phyloP scores from a whole-genome alignment of 2,797 vertebrate species.

The Babyrousa celebensis region DNA sequence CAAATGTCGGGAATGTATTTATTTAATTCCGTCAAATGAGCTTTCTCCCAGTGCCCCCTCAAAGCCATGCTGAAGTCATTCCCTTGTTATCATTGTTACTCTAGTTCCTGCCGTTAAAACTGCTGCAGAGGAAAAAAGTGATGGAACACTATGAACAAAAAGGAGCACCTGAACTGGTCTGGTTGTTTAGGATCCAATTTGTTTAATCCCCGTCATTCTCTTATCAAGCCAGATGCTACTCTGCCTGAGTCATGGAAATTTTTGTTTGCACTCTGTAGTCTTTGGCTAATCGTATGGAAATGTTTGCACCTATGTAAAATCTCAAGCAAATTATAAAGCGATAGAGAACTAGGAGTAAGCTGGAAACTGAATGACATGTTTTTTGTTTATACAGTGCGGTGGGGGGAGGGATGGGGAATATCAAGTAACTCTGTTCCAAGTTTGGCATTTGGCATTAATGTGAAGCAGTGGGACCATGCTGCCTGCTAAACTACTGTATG shows the following conservation, averaged over 20 bases:
- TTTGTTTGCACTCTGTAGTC: constrained; percentile 84
- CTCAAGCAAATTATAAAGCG: constrained; percentile 74
- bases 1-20: constrained; percentile 91
- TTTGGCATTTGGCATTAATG: constrained; percentile 83
- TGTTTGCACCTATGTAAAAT: constrained; percentile 83
- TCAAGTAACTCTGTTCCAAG: constrained; percentile 77
- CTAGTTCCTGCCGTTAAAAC: constrained; percentile 83
- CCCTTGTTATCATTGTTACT: constrained; percentile 79
- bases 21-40: constrained; percentile 91
- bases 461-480: constrained; percentile 85
- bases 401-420: constrained; percentile 18
- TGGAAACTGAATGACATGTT: constrained; percentile 65
- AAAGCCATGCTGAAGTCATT: constrained; percentile 86
- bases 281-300: constrained; percentile 74
- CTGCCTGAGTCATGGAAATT: constrained; percentile 77
- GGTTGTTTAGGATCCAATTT: constrained; percentile 53
- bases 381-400: constrained; percentile 48
- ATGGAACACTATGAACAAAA: constrained; percentile 81
- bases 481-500: constrained; percentile 87
- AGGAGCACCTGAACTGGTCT: constrained; percentile 74
- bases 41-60: constrained; percentile 89
- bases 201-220: constrained; percentile 21
- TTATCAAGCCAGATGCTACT: constrained; percentile 81
- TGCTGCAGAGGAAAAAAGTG: constrained; percentile 31
- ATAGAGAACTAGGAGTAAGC: constrained; percentile 76